A percentile compares a stretch with the other conserved stretches of the same genome.
Conservation (phyloP, 2,888 invertebrate species). For the Caenorhabditis wallacei region DNA sequence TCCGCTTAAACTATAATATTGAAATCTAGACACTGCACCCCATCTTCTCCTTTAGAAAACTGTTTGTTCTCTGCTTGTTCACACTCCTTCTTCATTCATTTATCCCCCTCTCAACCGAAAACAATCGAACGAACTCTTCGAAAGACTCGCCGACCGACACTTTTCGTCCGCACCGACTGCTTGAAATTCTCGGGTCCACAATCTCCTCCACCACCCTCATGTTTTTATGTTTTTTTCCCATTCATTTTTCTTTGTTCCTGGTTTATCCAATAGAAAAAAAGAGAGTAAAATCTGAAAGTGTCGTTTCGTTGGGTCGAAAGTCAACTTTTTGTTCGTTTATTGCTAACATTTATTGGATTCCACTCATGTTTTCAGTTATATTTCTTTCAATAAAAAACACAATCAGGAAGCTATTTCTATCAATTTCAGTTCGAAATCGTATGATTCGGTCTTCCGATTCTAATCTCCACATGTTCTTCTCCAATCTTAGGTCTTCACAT, state of each 20-base stretch:
- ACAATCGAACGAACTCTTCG: conserved; percentile 24
- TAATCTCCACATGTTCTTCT: conserved; percentile 23
- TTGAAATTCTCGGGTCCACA: conserved; percentile 27
- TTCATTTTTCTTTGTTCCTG: conserved; percentile 24
- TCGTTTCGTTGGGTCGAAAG: conserved; percentile 26
- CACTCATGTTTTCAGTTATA: background rate
- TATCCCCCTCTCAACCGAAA: conserved; percentile 14
- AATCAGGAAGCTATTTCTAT: conserved; percentile 7
- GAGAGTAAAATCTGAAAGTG: conserved; percentile 28
- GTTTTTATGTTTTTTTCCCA: conserved; percentile 36
- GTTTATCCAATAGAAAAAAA: conserved; percentile 20
- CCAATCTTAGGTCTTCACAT: background rate
- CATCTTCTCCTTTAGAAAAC: background rate
- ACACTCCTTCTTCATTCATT: conserved; percentile 17
- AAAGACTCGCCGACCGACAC: conserved; percentile 52
- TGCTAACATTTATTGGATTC: conserved; percentile 32
- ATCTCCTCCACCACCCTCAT: conserved; percentile 25
- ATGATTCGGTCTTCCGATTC: conserved; percentile 29
- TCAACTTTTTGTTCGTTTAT: conserved; percentile 29
- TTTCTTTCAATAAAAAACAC: conserved; percentile 5
- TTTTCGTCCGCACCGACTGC: conserved; percentile 47
- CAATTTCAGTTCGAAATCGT: conserved; percentile 8
- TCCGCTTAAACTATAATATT: too few relatives aligned
- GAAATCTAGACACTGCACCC: conserved; percentile 4
- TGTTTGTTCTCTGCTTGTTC: conserved; percentile 57